A percentile compares a stretch with the other conserved stretches of the same genome.
These are phyloP conservation scores for Anthoscopus minutus DNA, from an alignment of 2,113 vertebrate species.

Conservation along the genomic window DNA sequence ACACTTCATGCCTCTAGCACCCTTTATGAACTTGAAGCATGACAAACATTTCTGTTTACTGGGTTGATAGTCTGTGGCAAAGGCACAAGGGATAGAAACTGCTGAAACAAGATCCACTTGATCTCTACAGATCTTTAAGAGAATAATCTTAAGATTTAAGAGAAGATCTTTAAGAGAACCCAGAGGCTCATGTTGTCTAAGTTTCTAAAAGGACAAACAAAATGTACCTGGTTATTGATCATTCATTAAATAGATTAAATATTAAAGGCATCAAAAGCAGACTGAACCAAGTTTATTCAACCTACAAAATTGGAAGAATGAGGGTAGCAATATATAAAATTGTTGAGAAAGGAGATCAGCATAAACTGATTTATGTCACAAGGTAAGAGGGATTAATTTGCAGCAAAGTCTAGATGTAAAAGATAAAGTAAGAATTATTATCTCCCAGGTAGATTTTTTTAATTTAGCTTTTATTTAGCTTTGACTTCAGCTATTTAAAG, in stretches of 20 bases:
- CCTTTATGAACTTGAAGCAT: background rate
- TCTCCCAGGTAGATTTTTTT: background rate
- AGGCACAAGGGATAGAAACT: background rate
- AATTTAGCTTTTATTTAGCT: background rate
- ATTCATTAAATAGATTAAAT: background rate
- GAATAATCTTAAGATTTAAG: too few relatives aligned
- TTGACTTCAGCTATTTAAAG: background rate
- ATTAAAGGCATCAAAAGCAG: background rate
- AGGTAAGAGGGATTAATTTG: background rate
- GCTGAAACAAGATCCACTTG: background rate
- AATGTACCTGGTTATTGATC: background rate
- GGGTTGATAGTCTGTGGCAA: background rate
- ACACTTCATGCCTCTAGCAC: background rate
- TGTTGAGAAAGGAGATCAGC: background rate
- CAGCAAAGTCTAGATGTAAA: background rate
- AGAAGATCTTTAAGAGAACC: too few relatives aligned
- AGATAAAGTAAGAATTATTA: background rate
- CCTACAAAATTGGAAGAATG: background rate
- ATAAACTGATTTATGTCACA: background rate
- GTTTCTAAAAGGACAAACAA: background rate
- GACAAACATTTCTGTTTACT: background rate
- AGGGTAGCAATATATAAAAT: background rate
- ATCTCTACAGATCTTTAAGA: background rate
- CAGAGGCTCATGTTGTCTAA: background rate
- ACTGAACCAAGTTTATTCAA: background rate